Evolutionary conservation across 2,797 vertebrate genomes (phyloP).

Genomic region (Pagetopsis macropterus): DNA sequence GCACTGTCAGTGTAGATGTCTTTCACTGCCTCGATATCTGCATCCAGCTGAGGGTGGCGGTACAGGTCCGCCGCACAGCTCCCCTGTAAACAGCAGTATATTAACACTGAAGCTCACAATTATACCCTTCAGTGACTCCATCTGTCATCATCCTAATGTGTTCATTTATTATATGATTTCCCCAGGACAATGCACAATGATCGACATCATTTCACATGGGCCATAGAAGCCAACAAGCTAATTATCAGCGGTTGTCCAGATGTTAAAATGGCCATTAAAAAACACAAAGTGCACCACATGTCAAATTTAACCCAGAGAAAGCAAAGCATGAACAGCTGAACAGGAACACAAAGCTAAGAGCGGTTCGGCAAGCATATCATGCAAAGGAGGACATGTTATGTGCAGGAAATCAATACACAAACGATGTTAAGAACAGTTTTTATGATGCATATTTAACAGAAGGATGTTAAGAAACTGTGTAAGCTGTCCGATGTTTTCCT

Average conservation of each 20-base stretch:
- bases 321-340: not conserved
- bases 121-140: not conserved
- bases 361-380: not conserved
- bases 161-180: not conserved
- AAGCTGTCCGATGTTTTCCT: too few relatives aligned
- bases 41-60: constrained; percentile 96
- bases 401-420: not conserved
- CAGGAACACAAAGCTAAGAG: not conserved
- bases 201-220: not conserved
- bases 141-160: not conserved
- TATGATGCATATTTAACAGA: not conserved
- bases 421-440: not conserved
- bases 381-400: not conserved
- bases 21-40: constrained; percentile 98
- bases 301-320: not conserved
- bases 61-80: constrained; percentile 97
- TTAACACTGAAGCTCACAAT: constrained; percentile 34
- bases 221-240: not conserved
- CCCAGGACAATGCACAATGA: not conserved
- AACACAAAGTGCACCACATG: not conserved
- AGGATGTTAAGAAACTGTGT: not conserved
- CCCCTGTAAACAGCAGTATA: constrained; percentile 83
- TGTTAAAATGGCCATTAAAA: constrained; percentile 1
- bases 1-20: constrained; percentile 98
- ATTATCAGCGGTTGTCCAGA: not conserved